Evolutionary conservation across 2,113 vertebrate genomes (phyloP).

Genomic region (Melanerpes aurifrons): DNA sequence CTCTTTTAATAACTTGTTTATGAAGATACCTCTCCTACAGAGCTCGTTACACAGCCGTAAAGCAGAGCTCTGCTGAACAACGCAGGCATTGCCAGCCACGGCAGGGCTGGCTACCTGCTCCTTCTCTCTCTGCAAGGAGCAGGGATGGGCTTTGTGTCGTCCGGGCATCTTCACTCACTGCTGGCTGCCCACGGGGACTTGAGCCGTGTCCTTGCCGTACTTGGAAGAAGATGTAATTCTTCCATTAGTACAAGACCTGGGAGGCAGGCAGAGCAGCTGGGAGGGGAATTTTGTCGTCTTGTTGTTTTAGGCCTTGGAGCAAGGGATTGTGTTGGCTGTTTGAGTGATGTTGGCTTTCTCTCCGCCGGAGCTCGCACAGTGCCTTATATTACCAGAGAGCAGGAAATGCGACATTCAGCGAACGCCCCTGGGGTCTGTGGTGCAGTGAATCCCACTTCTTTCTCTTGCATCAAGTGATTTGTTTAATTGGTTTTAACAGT

Average conservation of each 20-base stretch:
- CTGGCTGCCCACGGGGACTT: neutral
- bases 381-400: neutral
- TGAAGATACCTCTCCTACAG: conserved; percentile 43
- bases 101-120: neutral
- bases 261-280: neutral
- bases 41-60: conserved; percentile 23
- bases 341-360: neutral
- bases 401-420: fast-evolving
- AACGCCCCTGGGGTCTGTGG: neutral
- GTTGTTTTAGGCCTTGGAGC: conserved; percentile 16
- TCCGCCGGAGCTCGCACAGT: neutral
- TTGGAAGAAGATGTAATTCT: neutral
- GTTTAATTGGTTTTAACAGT: conserved; percentile 41
- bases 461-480: neutral
- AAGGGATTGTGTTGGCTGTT: neutral
- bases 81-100: neutral
- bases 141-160: neutral
- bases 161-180: neutral
- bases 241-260: neutral
- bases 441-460: neutral
- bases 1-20: conserved; percentile 56
- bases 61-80: neutral
- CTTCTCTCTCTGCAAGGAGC: neutral
- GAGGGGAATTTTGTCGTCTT: neutral
- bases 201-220: neutral